A percentile compares a stretch with the other conserved stretches of the same genome.
phyloP scores from a whole-genome alignment of 2,888 invertebrate species.

The Hedychridium roseum region DNA sequence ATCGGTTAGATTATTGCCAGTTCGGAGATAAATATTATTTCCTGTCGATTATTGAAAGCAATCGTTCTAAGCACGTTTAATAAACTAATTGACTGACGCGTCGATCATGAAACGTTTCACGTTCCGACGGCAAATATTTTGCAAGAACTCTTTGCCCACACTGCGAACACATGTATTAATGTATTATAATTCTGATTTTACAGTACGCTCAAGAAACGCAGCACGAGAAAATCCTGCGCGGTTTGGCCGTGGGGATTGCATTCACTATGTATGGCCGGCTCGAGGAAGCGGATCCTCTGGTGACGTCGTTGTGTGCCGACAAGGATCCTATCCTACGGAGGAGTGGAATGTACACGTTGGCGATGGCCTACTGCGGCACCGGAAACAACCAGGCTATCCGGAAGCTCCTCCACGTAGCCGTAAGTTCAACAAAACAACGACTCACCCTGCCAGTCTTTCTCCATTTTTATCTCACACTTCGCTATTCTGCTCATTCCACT shows the following conservation, averaged over 20 bases:
- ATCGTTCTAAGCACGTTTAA: too few relatives aligned
- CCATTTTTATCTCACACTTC: not conserved
- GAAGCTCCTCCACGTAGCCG: slow-evolving; percentile 93
- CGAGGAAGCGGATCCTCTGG: slow-evolving; percentile 95
- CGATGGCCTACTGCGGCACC: slow-evolving; percentile 98
- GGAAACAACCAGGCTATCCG: slow-evolving; percentile 97
- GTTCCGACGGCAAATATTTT: too few relatives aligned
- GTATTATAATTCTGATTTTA: too few relatives aligned
- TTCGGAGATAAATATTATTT: too few relatives aligned
- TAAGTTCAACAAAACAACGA: slow-evolving; percentile 64
- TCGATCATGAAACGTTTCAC: too few relatives aligned
- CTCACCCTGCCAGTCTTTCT: not conserved
- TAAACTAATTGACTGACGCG: too few relatives aligned
- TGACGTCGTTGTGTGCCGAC: slow-evolving; percentile 87
- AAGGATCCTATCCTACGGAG: slow-evolving; percentile 95
- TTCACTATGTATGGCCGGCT: slow-evolving; percentile 96
- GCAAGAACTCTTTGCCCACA: too few relatives aligned
- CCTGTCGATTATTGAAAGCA: too few relatives aligned
- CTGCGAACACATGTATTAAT: too few relatives aligned
- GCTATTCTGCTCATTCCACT: not conserved
- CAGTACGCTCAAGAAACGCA: slow-evolving; percentile 94
- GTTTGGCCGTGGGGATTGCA: slow-evolving; percentile 95
- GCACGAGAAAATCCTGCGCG: slow-evolving; percentile 98
- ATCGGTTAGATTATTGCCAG: too few relatives aligned
- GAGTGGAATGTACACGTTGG: slow-evolving; percentile 97